Base-by-base conservation (phyloP, 35 echinoderm and acorn worm species). In the Hemicentrotus pulcherrimus region DNA sequence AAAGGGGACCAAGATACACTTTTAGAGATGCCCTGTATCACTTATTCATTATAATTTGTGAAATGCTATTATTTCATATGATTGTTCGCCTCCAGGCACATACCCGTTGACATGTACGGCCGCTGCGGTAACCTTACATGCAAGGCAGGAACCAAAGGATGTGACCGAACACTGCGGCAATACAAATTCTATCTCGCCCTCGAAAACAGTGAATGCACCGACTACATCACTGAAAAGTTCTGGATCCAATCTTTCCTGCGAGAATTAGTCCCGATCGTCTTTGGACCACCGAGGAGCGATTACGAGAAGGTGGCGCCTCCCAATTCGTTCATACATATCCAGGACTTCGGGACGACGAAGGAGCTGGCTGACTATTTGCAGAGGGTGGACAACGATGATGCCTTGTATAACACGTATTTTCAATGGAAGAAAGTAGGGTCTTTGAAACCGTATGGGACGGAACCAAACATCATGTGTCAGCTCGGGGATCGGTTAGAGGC, bases 151-250 rank as follows among this genome's bases (percentile, higher is more conserved):
- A 33, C 46, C 31, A 85, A 46, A 47, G 50, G 18, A 7, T 96
- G 96, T 33, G 32, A 35, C 6, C 28, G 46, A 47, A 95, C 30
- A 4, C 94, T 96, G 16, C 46, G 30, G 31, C 88, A 48, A 28
- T 97, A 95, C 28, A 97, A 97, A 46, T 97, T 97, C 46, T 94
- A 86, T 46, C 46, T 97, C 31, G 91, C 96, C 24, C 65, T 97
- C 30, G 96, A 97, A 48, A 97, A 97, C 60, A 94, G 94, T 46
- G 91, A 95, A 28, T 97, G 95, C 48, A 90, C 46, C 28, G 96
- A 97, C 46, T 97, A 97, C 92, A 97, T 97, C 46, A 97, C 96
- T 4, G 96, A 97, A 46, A 97, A 97, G 47, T 95, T 97, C 52
- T 97, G 96, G 96, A 86, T 96, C 86, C 93, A 97, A 86, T 24